A percentile compares a stretch with the other conserved stretches of the same genome.
These are phyloP conservation scores for Gymnopithys bicolor DNA, from an alignment of 2,797 vertebrate species.

Conservation along the genomic window DNA sequence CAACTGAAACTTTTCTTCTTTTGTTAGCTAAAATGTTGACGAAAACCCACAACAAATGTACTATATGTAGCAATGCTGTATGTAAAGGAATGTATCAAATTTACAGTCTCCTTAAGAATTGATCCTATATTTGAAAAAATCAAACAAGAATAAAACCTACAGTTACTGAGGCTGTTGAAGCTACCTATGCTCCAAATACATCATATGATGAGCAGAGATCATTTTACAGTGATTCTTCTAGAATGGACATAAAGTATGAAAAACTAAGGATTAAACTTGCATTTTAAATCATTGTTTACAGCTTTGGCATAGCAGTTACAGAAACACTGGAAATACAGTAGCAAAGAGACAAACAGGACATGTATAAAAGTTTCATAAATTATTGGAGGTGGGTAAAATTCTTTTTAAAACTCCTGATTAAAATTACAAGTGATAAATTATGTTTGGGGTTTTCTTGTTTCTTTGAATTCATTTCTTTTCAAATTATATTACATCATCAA, in stretches of 20 bases:
- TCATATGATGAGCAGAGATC: not conserved
- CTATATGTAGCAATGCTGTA: rapidly evolving
- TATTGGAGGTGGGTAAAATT: not conserved
- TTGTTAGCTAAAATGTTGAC: not conserved
- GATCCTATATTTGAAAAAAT: not conserved
- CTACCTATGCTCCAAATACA: not conserved
- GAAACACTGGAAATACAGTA: not conserved
- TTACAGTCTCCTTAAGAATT: not conserved
- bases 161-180: not conserved
- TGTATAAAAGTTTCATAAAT: not conserved
- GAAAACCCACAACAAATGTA: not conserved
- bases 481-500: not conserved
- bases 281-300: not conserved
- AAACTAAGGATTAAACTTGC: not conserved
- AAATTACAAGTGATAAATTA: not conserved
- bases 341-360: not conserved
- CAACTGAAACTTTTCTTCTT: not conserved
- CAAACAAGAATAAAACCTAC: not conserved
- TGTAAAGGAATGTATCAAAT: not conserved
- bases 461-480: not conserved
- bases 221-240: not conserved
- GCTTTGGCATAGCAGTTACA: not conserved
- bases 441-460: not conserved
- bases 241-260: not conserved
- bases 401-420: not conserved